Percentiles rank a stretch among this genome's conserved stretches.
Conservation (phyloP, 1,140 invertebrate genomes). For the Sycophaga agraensis region DNA sequence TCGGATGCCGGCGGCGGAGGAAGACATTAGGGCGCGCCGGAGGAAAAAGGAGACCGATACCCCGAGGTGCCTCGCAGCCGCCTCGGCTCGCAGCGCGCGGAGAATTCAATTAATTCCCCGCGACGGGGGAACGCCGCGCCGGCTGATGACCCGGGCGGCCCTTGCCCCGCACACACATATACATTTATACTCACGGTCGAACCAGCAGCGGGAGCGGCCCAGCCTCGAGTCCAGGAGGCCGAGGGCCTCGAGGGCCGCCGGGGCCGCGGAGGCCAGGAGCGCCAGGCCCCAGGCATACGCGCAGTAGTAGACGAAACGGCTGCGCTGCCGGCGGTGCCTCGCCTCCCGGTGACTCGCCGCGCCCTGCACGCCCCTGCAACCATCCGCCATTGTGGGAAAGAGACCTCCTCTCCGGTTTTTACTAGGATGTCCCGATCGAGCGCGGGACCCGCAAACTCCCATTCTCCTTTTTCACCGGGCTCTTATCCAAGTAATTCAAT, state of each 20-base stretch:
- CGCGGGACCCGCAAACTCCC: no score
- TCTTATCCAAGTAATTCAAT: no score
- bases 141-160: no score
- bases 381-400: no score
- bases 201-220: conserved; percentile 41
- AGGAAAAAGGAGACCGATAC: no score
- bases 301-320: conserved; percentile 43
- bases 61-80: background rate
- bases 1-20: no score
- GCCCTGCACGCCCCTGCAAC: conserved; percentile 32
- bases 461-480: no score
- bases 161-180: no score
- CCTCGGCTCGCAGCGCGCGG: conserved; percentile 9
- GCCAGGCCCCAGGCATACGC: conserved; percentile 48
- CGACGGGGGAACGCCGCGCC: conserved; percentile 10
- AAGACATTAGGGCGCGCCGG: no score
- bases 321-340: conserved; percentile 26
- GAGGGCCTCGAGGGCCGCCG: conserved; percentile 27
- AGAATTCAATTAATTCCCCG: conserved; percentile 39
- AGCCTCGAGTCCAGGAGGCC: conserved; percentile 25
- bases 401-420: no score
- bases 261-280: conserved; percentile 32
- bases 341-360: conserved; percentile 12
- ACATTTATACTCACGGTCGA: conserved; percentile 40
- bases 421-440: no score